These are phyloP conservation scores for Brachypteracias leptosomus DNA, from an alignment of 2,113 vertebrate genomes.

Conservation along the genomic window DNA sequence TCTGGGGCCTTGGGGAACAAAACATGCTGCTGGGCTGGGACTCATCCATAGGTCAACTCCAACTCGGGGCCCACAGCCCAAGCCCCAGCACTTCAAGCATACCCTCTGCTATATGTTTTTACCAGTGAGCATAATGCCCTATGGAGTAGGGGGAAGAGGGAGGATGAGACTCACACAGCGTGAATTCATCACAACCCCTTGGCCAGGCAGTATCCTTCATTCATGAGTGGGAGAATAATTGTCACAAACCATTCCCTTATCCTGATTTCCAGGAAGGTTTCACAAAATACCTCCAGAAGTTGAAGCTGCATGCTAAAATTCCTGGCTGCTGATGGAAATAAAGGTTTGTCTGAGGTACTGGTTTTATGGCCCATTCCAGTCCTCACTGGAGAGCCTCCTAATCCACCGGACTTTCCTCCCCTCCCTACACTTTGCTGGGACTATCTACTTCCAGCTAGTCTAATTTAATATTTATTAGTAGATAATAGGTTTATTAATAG, in stretches of 20 bases:
- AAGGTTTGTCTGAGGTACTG: not conserved
- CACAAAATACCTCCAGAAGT: not conserved
- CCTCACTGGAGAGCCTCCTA: not conserved
- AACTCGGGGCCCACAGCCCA: too few species aligned
- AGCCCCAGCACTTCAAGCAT: too few species aligned
- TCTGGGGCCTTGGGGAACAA: too few species aligned
- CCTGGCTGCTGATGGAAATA: not conserved
- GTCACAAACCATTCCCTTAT: not conserved
- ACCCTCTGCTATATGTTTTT: not conserved
- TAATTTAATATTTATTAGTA: too few species aligned
- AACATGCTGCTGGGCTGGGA: too few species aligned
- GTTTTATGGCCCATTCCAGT: not conserved
- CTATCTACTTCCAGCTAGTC: not conserved
- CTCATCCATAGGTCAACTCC: too few species aligned
- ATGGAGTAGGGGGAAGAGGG: not conserved
- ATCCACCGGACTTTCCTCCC: not conserved
- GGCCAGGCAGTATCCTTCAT: not conserved
- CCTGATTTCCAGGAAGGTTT: not conserved
- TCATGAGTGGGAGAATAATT: not conserved
- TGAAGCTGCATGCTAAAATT: not conserved
- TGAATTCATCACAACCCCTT: not conserved
- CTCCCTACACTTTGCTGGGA: not conserved
- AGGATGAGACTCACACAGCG: not conserved
- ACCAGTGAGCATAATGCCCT: not conserved
- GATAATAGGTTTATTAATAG: not conserved